A percentile compares a stretch with the other conserved stretches of the same genome.
These are phyloP conservation scores for Lontra canadensis DNA, from an alignment of 2,113 vertebrate genomes.

Conservation along the genomic window DNA sequence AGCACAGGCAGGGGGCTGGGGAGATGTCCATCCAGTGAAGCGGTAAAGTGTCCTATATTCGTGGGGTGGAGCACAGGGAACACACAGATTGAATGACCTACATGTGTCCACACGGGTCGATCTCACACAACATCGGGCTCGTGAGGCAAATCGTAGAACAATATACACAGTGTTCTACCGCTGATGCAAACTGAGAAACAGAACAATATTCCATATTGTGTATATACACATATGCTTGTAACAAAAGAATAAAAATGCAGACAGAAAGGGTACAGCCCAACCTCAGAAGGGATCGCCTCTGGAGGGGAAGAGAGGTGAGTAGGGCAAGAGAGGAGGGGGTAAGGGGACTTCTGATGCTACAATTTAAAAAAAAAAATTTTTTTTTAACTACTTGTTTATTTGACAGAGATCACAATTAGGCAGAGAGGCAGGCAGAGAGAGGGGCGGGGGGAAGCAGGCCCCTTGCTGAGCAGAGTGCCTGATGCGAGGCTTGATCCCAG, in stretches of 20 bases:
- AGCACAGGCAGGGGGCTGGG: not conserved
- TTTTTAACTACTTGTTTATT: not conserved
- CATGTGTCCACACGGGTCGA: not conserved
- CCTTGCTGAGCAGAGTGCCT: too few relatives aligned
- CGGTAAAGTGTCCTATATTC: not conserved
- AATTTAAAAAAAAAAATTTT: not conserved
- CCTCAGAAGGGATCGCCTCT: not conserved
- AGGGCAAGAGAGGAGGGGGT: not conserved
- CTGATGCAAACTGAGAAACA: conserved; percentile 14
- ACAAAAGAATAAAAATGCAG: not conserved
- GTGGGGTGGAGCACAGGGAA: not conserved
- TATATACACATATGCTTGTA: not conserved
- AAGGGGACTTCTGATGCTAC: not conserved
- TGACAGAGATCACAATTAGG: too few relatives aligned
- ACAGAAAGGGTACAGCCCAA: not conserved
- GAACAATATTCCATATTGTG: not conserved
- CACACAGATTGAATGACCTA: not conserved
- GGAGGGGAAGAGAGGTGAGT: not conserved
- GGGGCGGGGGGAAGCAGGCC: too few relatives aligned
- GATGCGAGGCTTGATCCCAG: too few relatives aligned
- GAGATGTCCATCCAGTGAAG: not conserved
- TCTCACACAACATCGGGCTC: not conserved
- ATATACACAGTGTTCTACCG: not conserved
- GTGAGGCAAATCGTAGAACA: not conserved
- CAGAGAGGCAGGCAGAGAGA: too few relatives aligned